Evolutionary conservation across 2,888 invertebrate species (phyloP), one percentile per base, ranked within the genome.

Genomic region (Tribolium freemani): DNA sequence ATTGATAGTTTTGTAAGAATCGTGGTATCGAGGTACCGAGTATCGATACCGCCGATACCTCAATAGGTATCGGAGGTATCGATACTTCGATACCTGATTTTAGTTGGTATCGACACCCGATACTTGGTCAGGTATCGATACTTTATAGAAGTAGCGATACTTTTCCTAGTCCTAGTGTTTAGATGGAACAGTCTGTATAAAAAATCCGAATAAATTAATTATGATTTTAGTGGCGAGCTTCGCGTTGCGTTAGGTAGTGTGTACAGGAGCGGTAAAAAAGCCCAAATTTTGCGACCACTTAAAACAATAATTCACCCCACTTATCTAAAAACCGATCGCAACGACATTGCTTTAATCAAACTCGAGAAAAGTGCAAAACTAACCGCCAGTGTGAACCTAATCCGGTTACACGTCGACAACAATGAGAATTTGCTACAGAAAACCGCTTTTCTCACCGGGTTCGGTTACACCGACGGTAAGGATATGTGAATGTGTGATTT

Each of bases 391-490:
- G 82, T 84, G 6, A 81, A 81, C 68, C 50, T 83, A n/a, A 79
- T 84, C 13, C 80, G 76, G 72, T 77, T 86, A n/a, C 85, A 85
- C 63, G 78, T 71, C 0, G 81, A 84, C 72, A 82, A 80, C 57
- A 79, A 78, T n/a, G 85, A 86, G 75, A 75, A 78, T 26, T 75
- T 86, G 10, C 71, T 84, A 10, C 84, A 84, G 5, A 79, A 81
- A 70, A 84, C 82, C 0, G 85, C 82, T 5, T 85, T 80, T 74
- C 74, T 86, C 30, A 85, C 85, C 5, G 86, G 86, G 48, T 85
- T 85, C 77, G 86, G 86, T 5, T 83, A 85, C 51, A 83, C 82
- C 38, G 84, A 86, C 16, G 16, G 16, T 16, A 16, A 16, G 16
- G 1, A 16, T 2, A 2, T 16, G 16, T 16, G 1, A 16, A 16